Base-by-base conservation (phyloP, 2,888 invertebrate genomes). In the Sesia apiformis region DNA sequence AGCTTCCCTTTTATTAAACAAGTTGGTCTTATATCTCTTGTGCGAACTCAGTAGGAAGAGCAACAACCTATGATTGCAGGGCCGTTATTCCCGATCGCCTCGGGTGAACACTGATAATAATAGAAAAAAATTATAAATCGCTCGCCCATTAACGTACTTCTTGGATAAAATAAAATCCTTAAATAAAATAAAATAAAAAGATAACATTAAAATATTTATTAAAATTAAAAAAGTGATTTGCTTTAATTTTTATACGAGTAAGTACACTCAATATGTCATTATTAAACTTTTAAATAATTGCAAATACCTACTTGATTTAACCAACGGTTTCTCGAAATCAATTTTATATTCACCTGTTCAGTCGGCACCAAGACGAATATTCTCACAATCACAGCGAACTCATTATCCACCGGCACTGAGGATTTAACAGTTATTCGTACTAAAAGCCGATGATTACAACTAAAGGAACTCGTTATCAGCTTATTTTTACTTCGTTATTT, bases 41-140 rank as follows among this genome's bases (percentile, higher is more conserved):
- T 65, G 67, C 73, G 64, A 63, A 62, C 75, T 69, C 74, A 70
- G 74, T 81, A 82, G 83, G 84, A 84, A 85, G 88, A 88, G 78
- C 88, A 89, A 89, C 84, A 88, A 89, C 88, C 88, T 89, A 86
- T 88, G 88, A 89, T 89, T 88, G 85, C 82, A 78, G 81, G 84
- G 86, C 88, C 88, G 88, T 88, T 89, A 89, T 81, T 74, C 83
- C 83, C 76, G 77, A 79, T 77, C 76, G 79, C 73, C 79, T 76
- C 76, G 77, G 70, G 72, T 72, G 76, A 76, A 67, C 78, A 76
- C 72, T 78, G 79, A 80, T 82, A 81, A 77, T 69, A 66, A 66
- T 63, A 68, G 72, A 73, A 73, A 73, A 73, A 71, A 69, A 66
- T 60, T 54, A 63, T 61, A 63, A 66, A 52, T 65, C 60, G 58